These are phyloP conservation scores for Onthophagus sagittarius DNA, from an alignment of 2,888 invertebrate genomes.

Conservation along the genomic window DNA sequence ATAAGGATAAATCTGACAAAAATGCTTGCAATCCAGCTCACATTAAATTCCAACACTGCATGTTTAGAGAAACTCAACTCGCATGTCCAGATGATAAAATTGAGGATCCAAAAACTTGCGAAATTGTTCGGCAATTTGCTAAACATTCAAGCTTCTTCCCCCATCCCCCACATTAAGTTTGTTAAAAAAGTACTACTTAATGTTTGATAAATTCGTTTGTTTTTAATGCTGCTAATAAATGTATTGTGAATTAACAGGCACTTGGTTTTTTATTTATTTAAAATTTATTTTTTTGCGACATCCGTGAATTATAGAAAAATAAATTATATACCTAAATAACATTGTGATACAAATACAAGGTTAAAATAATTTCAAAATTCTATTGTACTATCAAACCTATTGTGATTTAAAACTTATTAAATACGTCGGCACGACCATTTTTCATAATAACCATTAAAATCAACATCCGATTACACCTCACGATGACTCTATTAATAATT, in stretches of 20 bases:
- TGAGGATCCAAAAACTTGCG: constrained; percentile 42
- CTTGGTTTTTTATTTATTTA: too few relatives aligned
- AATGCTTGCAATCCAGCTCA: constrained; percentile 42
- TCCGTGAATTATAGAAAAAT: too few relatives aligned
- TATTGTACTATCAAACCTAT: too few relatives aligned
- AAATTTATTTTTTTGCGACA: too few relatives aligned
- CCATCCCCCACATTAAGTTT: constrained; percentile 19
- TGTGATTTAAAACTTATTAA: too few relatives aligned
- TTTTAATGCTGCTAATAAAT: neutral
- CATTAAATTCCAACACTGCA: constrained; percentile 41
- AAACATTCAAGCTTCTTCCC: neutral
- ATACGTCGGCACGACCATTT: too few relatives aligned
- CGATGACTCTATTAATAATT: too few relatives aligned
- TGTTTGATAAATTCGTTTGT: neutral
- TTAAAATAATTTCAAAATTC: too few relatives aligned
- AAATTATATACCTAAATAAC: too few relatives aligned
- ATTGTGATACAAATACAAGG: too few relatives aligned
- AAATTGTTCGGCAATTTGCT: constrained; percentile 33
- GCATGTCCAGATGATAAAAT: constrained; percentile 46
- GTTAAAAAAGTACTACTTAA: neutral
- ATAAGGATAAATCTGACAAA: constrained; percentile 33
- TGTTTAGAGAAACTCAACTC: constrained; percentile 45
- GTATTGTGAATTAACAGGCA: neutral
- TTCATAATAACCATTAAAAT: too few relatives aligned
- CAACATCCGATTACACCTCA: too few relatives aligned